These are phyloP conservation scores for Onychomys leucogaster DNA, from an alignment of 2,797 vertebrate species.

Conservation along the genomic window DNA sequence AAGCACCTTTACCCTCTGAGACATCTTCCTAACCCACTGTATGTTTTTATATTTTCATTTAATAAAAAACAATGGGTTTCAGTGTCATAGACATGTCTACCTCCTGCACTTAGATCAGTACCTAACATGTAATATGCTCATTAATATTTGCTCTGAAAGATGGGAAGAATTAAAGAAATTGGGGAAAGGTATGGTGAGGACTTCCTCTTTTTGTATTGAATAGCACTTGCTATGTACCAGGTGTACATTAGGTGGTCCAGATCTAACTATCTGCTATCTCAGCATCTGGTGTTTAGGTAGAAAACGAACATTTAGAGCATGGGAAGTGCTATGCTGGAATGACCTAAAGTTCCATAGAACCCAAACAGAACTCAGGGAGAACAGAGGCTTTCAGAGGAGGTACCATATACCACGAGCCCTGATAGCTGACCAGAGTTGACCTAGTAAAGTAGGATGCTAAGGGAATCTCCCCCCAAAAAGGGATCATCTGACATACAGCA, in stretches of 20 bases:
- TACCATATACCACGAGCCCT: background rate
- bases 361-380: background rate
- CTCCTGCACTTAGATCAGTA: background rate
- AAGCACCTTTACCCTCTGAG: background rate
- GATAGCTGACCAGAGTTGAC: background rate
- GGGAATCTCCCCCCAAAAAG: background rate
- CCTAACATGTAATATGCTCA: background rate
- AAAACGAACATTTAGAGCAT: background rate
- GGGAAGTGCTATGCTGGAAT: background rate
- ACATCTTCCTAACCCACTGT: background rate
- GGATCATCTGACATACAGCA: background rate
- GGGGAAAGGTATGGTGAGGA: background rate
- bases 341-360: background rate
- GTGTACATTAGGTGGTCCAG: background rate
- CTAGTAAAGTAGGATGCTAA: background rate
- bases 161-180: background rate
- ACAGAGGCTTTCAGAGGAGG: background rate
- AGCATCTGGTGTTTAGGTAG: background rate
- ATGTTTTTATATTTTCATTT: background rate
- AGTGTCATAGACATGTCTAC: background rate
- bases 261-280: background rate
- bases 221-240: background rate
- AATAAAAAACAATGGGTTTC: background rate
- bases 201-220: background rate
- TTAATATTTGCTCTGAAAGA: constrained; percentile 24